These are phyloP conservation scores for Epizoanthus stellaris DNA, from an alignment of 92 coral and sea anemone genomes.

Conservation along the genomic window DNA sequence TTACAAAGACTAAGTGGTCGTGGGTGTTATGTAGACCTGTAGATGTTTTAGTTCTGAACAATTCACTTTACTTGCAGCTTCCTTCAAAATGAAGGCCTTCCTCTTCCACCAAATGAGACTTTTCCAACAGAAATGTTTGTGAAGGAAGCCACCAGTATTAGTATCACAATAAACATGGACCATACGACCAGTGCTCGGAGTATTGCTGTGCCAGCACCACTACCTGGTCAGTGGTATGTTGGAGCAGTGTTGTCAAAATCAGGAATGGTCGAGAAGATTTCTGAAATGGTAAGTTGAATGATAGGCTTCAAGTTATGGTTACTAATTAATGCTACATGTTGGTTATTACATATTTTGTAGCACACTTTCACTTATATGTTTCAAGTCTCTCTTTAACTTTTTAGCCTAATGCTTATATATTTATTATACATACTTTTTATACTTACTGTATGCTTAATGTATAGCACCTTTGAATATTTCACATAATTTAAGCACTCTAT, in stretches of 20 bases:
- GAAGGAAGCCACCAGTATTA: slow-evolving; percentile 21
- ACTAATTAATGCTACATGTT: background rate
- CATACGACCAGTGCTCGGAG: background rate
- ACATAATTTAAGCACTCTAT: too few species aligned
- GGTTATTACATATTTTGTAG: too few species aligned
- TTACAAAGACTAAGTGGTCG: too few species aligned
- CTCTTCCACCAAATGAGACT: slow-evolving; percentile 41
- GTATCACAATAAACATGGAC: background rate
- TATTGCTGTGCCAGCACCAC: slow-evolving; percentile 6
- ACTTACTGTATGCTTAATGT: too few species aligned
- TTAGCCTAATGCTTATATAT: too few species aligned
- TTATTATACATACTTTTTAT: too few species aligned
- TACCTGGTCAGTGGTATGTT: slow-evolving; percentile 70
- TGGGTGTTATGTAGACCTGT: background rate
- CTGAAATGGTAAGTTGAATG: slow-evolving; percentile 45
- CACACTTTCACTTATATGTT: too few species aligned
- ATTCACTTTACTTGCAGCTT: slow-evolving; percentile 16
- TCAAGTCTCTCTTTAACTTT: too few species aligned
- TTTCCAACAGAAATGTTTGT: slow-evolving; percentile 29
- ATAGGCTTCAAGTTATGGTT: background rate
- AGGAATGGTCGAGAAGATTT: slow-evolving; percentile 51
- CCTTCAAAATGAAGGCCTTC: slow-evolving; percentile 47
- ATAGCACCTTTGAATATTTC: too few species aligned
- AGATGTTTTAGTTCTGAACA: background rate
- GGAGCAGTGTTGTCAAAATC: slow-evolving; percentile 53